Evolutionary conservation across 1,140 invertebrate genomes (phyloP), one percentile per base, ranked within the genome.

Genomic region (Drosophila saltans): DNA sequence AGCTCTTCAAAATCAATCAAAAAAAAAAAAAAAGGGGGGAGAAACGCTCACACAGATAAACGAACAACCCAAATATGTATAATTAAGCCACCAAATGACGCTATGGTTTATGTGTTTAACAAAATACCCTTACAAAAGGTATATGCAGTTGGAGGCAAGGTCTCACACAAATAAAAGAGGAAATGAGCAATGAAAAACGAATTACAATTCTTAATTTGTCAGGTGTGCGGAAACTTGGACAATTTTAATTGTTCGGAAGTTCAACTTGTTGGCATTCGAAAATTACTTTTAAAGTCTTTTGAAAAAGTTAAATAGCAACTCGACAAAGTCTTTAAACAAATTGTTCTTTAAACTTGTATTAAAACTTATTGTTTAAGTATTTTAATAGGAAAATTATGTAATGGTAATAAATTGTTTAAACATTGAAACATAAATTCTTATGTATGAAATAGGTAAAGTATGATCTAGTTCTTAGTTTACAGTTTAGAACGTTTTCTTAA

Each of bases 1-100:
- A 75, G 81, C 71, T 75, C 59, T 73, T 78, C 52, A 56, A 57
- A 57, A 57, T 33, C 55, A 57, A 57, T 57, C 28, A 30, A 33
- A 57, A 24, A 16, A 24, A 57, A 24, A 16, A 24, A 16, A 16
- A n/a, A n/a, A n/a, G 55, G 28, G 55, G 10, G 41, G 33, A 45
- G n/a, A 56, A 56, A 28, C 24, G 11, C 28, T 56, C 11, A 56
- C 24, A 30, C 26, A 10, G 1, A 45, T 45, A 43, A 45, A 45
- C 6, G n/a, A 16, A 45, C 16, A 45, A 45, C 1, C n/a, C 16
- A 45, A 45, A 45, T 45, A 45, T 45, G 16, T 24, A 45, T 45
- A 45, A 45, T 45, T 45, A 45, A 45, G 43, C 43, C 16, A 16
- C 43, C 43, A 45, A 21, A 16, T 45, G 43, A 21, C 16, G n/a